These are phyloP conservation scores for Clamator glandarius DNA, from an alignment of 2,797 vertebrate genomes.

Conservation along the genomic window DNA sequence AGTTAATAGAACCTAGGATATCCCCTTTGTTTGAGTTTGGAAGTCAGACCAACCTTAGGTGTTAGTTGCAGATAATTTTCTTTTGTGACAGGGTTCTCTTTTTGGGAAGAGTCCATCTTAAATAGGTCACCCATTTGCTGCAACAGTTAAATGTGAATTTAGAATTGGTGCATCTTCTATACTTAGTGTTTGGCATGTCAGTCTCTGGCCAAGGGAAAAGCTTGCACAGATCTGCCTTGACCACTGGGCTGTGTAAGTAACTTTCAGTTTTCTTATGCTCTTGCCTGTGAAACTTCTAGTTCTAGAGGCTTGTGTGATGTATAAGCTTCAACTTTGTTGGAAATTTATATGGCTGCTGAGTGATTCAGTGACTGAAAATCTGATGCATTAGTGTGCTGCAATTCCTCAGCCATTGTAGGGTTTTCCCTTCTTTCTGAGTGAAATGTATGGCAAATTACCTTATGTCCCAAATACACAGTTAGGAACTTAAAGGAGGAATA, in stretches of 20 bases:
- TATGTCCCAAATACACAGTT: neutral
- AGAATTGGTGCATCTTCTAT: neutral
- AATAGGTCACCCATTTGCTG: neutral
- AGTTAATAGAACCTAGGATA: neutral
- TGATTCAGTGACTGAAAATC: neutral
- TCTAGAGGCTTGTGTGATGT: neutral
- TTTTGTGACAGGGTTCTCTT: neutral
- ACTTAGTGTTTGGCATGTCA: neutral
- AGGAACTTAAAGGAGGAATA: neutral
- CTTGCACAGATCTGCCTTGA: neutral
- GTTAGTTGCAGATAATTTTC: neutral
- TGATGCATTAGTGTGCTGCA: neutral
- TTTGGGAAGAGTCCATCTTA: neutral
- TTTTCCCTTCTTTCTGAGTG: neutral
- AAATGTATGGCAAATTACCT: neutral
- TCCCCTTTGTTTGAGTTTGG: neutral
- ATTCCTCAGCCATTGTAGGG: neutral
- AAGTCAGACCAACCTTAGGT: neutral
- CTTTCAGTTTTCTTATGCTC: neutral
- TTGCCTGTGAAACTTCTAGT: neutral
- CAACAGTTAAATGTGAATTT: neutral
- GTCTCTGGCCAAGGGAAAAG: neutral
- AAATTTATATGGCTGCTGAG: neutral
- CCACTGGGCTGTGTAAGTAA: neutral
- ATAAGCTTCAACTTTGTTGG: neutral